Conservation (phyloP, 1,140 invertebrate genomes). For the Calliphora vicina region DNA sequence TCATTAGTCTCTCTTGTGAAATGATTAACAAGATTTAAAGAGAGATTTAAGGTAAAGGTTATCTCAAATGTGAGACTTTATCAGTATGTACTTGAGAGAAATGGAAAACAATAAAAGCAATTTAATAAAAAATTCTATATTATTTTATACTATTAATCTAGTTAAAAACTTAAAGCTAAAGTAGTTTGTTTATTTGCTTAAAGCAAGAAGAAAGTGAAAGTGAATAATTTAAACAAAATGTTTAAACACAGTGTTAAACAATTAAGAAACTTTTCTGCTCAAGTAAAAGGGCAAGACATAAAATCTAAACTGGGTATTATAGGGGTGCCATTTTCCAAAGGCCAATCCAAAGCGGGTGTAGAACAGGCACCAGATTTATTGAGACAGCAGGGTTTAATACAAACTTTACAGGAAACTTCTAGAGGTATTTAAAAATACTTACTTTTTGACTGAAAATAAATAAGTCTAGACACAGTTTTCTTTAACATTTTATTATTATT, state of each 20-base stretch:
- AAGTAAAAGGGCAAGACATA: not conserved
- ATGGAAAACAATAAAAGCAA: no score
- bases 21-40: no score
- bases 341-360: conserved; percentile 72
- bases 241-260: conserved; percentile 3
- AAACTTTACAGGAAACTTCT: conserved; percentile 44
- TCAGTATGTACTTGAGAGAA: no score
- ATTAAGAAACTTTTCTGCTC: not conserved
- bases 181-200: not conserved
- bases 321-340: conserved; percentile 79
- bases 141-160: no score
- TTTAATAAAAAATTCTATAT: no score
- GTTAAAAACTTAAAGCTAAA: no score
- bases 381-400: conserved; percentile 63
- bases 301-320: conserved; percentile 68
- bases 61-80: no score
- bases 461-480: no score
- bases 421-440: conserved; percentile 20
- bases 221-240: not conserved
- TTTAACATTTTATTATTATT: not conserved
- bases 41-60: no score
- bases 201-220: not conserved
- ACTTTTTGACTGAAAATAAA: not conserved
- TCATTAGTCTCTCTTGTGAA: no score
- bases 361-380: conserved; percentile 68